Base-by-base conservation (phyloP, 37 sponge, comb jelly and placozoan genomes). In the Agelas oroides region DNA sequence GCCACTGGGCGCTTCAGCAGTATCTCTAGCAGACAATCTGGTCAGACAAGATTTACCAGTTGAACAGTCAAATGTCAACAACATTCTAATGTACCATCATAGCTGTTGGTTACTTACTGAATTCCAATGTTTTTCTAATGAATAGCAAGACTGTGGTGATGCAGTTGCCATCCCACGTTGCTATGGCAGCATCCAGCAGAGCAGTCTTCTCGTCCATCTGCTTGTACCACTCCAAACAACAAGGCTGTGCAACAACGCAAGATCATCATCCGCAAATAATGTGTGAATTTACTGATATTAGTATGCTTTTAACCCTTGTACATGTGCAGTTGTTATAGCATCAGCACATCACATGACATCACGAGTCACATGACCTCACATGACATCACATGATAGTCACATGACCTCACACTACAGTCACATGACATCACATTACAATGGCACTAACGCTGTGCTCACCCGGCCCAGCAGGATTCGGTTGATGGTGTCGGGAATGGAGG, bases 101-200 rank as follows among this genome's bases (percentile, higher is more conserved):
- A n/a, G n/a, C n/a, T n/a, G n/a, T n/a, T n/a, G n/a, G n/a, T n/a
- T n/a, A n/a, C n/a, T n/a, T 69, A 91, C 92, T 46, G 31, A 82
- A 53, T 33, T 73, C 70, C 2, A 91, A 53, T 16, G 83, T 91
- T 60, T 59, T 80, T 41, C 59, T 81, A 37, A 91, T 59, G 55
- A 87, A 91, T 20, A 86, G 76, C 30, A 87, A 38, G 34, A 91
- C 56, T 23, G 92, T 72, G 28, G 78, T 87, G 72, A 92, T 92
- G 54, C 84, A 83, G 76, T 92, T 92, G 41, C 92, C 89, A 70
- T 92, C 92, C 32, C 74, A 21, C 2, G 81, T 87, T 8, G 41
- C 65, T 6, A 88, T 76, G 67, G 89, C 92, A 71, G 73, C 78
- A 19, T 87, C 53, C 58, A 92, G 46, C 38, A 92, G 82, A 21